Evolutionary conservation across 2,113 vertebrate genomes (phyloP).

Genomic region (Danionella cerebrum): DNA sequence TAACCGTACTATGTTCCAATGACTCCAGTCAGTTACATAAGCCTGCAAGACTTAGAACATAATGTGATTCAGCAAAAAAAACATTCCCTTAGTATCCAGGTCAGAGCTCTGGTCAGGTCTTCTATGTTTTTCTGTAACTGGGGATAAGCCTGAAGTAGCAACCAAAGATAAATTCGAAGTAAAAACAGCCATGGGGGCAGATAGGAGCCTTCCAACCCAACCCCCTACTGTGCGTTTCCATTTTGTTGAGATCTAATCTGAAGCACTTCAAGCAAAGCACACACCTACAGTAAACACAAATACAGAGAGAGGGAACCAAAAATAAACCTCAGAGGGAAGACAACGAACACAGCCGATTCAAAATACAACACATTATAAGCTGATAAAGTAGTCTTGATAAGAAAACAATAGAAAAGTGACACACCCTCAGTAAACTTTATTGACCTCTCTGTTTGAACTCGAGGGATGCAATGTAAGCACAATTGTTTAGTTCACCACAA

Average conservation of each 20-base stretch:
- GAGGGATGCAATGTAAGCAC: background rate
- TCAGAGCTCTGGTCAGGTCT: background rate
- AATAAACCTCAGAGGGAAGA: background rate
- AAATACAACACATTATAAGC: background rate
- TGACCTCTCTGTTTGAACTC: background rate
- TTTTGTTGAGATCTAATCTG: constrained; percentile 9
- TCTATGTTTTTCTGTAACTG: background rate
- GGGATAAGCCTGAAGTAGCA: constrained; percentile 1
- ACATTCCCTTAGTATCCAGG: background rate
- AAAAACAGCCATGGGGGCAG: constrained; percentile 1
- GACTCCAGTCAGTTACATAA: too few relatives aligned
- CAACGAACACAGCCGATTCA: background rate
- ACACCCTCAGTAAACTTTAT: background rate
- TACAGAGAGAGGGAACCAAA: background rate
- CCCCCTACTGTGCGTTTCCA: background rate
- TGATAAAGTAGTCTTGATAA: background rate
- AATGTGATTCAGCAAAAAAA: too few relatives aligned
- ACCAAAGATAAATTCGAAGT: background rate
- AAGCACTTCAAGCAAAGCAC: constrained; percentile 3
- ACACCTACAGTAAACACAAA: background rate
- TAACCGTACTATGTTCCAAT: too few relatives aligned
- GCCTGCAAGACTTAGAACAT: too few relatives aligned
- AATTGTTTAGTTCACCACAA: background rate
- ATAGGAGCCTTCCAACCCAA: background rate
- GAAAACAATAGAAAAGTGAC: background rate